phyloP scores from a whole-genome alignment of 2,113 vertebrate genomes.

The Aegithalos caudatus region DNA sequence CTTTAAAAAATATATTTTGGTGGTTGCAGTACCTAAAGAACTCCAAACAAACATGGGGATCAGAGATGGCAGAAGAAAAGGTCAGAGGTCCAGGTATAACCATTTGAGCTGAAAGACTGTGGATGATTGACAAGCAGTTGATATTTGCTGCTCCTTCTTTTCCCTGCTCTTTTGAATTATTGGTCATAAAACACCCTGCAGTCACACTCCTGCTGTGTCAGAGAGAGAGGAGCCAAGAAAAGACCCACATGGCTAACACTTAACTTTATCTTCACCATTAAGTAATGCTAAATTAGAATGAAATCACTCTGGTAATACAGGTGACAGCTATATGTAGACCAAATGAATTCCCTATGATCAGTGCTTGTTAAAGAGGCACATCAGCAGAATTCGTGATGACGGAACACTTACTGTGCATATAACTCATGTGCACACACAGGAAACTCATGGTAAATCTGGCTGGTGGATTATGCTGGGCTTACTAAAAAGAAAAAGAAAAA shows the following conservation, averaged over 20 bases:
- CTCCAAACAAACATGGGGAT: constrained; percentile 53
- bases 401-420: not conserved
- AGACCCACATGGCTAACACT: constrained; percentile 52
- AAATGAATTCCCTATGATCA: constrained; percentile 63
- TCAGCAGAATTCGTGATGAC: constrained; percentile 23
- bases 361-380: constrained; percentile 26
- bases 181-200: constrained; percentile 53
- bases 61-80: constrained; percentile 8
- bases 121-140: constrained; percentile 58
- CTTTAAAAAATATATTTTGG: not conserved
- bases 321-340: constrained; percentile 70
- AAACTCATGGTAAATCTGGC: constrained; percentile 17
- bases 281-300: constrained; percentile 67
- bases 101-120: constrained; percentile 25
- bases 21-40: constrained; percentile 6
- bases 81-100: constrained; percentile 43
- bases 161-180: constrained; percentile 47
- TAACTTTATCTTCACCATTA: constrained; percentile 68
- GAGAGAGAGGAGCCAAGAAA: constrained; percentile 24
- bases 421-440: constrained; percentile 16
- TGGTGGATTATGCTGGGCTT: not conserved
- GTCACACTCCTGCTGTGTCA: constrained; percentile 18
- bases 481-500: not conserved
- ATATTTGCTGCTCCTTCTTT: constrained; percentile 57
- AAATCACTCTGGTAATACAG: constrained; percentile 48